Evolutionary conservation across 2,888 invertebrate genomes (phyloP).

Genomic region (Phengaris alcon): DNA sequence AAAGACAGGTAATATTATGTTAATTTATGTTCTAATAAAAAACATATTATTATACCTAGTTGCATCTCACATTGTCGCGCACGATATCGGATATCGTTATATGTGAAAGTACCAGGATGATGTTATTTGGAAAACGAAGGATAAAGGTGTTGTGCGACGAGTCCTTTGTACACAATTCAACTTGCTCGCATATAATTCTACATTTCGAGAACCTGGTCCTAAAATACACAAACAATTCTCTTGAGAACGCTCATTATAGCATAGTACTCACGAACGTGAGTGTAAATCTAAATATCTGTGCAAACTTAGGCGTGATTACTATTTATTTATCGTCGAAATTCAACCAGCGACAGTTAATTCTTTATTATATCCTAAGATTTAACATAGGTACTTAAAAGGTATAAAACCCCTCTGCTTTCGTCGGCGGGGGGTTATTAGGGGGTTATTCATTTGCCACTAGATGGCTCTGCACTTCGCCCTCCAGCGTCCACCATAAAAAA

Average conservation of each 20-base stretch:
- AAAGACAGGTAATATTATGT: no score
- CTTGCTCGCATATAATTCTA: background rate
- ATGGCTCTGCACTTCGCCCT: background rate
- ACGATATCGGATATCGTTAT: no score
- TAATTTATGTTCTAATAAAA: no score
- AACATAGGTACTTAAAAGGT: background rate
- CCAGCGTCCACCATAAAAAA: background rate
- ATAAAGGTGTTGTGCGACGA: background rate
- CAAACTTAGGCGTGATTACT: background rate
- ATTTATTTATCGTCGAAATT: background rate
- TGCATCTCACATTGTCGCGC: no score
- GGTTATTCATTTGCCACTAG: background rate
- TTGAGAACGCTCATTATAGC: background rate
- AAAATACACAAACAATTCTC: slow-evolving; percentile 19
- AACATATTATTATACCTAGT: no score
- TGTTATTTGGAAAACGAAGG: background rate
- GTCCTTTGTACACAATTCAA: background rate
- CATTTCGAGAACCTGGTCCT: background rate
- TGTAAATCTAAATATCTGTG: background rate
- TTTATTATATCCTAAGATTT: background rate
- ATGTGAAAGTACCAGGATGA: background rate
- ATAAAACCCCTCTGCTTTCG: no score
- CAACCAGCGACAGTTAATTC: background rate
- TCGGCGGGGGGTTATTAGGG: background rate
- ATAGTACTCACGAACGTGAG: background rate